Evolutionary conservation across 64 coral and sea anemone species (phyloP).

Genomic region (Montipora sp.): DNA sequence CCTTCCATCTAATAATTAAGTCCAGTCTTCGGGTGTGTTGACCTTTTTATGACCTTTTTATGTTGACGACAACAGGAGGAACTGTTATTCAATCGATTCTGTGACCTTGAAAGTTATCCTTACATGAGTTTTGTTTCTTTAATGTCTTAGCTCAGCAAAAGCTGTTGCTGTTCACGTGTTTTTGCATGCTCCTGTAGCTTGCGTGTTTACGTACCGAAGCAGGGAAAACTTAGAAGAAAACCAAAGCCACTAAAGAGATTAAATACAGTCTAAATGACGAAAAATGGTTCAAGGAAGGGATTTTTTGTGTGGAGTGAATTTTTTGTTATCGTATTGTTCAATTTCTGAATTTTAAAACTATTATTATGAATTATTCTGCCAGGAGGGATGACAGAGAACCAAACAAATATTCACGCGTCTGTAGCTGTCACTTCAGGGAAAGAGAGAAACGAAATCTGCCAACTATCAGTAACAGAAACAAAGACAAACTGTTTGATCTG

Average conservation of each 20-base stretch:
- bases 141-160: neutral
- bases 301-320: neutral
- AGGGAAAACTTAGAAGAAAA: neutral
- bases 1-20: too few relatives aligned
- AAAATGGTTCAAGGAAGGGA: neutral
- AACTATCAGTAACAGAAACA: too few relatives aligned
- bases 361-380: too few relatives aligned
- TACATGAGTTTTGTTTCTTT: neutral
- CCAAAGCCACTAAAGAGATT: neutral
- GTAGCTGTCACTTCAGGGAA: too few relatives aligned
- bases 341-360: too few relatives aligned
- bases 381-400: too few relatives aligned
- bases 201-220: neutral
- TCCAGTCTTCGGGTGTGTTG: too few relatives aligned
- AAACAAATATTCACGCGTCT: too few relatives aligned
- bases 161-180: neutral
- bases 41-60: neutral
- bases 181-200: neutral
- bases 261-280: neutral
- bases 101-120: neutral
- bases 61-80: neutral
- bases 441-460: too few relatives aligned
- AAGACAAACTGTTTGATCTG: too few relatives aligned
- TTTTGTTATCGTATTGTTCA: neutral
- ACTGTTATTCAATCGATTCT: conserved; percentile 1